Evolutionary conservation across 2,113 vertebrate genomes (phyloP).

Genomic region (Calidris pygmaea): DNA sequence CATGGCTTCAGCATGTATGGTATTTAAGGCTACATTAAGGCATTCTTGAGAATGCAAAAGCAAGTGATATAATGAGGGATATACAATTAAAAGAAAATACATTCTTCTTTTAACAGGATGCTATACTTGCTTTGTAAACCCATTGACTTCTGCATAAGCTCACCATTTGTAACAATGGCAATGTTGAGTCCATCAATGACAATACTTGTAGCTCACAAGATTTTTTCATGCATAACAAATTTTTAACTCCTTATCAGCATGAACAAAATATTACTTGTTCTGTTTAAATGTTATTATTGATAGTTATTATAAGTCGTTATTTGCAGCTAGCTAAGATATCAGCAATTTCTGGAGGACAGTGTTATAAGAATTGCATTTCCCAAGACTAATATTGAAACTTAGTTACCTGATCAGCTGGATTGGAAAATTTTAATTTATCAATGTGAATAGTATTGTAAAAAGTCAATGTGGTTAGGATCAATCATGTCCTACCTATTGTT

Average conservation of each 20-base stretch:
- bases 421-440: conserved; percentile 33
- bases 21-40: not conserved
- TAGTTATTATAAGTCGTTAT: not conserved
- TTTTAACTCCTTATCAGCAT: not conserved
- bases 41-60: not conserved
- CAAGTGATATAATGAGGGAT: not conserved
- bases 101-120: not conserved
- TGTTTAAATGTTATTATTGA: not conserved
- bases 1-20: not conserved
- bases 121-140: not conserved
- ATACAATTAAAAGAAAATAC: not conserved
- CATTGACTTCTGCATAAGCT: not conserved
- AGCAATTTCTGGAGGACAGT: not conserved
- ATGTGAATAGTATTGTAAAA: conserved; percentile 22
- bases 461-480: conserved; percentile 28
- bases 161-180: not conserved
- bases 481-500: not conserved
- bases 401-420: not conserved
- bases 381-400: not conserved
- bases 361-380: not conserved
- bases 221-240: not conserved
- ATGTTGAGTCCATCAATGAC: not conserved
- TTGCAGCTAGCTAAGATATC: not conserved
- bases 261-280: not conserved
- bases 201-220: not conserved